Base-by-base conservation (phyloP, 2,113 vertebrate genomes). In the Oryzias javanicus region DNA sequence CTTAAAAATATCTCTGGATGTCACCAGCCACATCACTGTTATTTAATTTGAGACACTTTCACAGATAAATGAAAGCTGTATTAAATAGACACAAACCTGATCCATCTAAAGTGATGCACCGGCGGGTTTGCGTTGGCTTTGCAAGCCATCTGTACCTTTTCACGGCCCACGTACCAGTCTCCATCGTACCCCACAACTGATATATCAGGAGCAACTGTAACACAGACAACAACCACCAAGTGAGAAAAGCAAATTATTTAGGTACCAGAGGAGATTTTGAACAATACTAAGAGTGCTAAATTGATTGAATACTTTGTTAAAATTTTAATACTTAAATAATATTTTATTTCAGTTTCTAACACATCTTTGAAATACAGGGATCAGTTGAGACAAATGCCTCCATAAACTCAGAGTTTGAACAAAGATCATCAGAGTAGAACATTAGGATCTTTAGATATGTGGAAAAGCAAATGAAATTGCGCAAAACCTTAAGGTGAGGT, bases 71-170 rank as follows among this genome's bases (percentile, higher is more conserved):
- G 29, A 8, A 13, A 13, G 42, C 44, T 24, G 5, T 25, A 25
- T 45, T 0, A 41, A 19, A 5, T 16, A 69, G 8, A 46, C 18
- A 76, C 82, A 64, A 57, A 92, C 91, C 91, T 91, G 85, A 89
- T 89, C 91, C 91, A 92, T 87, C 81, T 85, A 77, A 90, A 92
- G 79, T 90, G 93, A 91, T 78, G 94, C 89, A 88, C 87, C 17
- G 94, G 91, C 17, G 97, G 97, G 89, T 99, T 99, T 76, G 96
- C 94, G 65, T 97, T 96, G 74, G 95, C 96, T 88, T 94, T 95
- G 90, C 97, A 98, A 6, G 86, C 94, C 70, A 99, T 94, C 82
- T 95, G 94, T 80, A 98, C 94, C 4, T 96, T 92, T 76, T 91
- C 93, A 76, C 94, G 93, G 72, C 97, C 95, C 46, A 95, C 89